A percentile compares a stretch with the other conserved stretches of the same genome.
Evolutionary conservation across 1,140 invertebrate genomes (phyloP).

Genomic region (Euura saliciscinereae): DNA sequence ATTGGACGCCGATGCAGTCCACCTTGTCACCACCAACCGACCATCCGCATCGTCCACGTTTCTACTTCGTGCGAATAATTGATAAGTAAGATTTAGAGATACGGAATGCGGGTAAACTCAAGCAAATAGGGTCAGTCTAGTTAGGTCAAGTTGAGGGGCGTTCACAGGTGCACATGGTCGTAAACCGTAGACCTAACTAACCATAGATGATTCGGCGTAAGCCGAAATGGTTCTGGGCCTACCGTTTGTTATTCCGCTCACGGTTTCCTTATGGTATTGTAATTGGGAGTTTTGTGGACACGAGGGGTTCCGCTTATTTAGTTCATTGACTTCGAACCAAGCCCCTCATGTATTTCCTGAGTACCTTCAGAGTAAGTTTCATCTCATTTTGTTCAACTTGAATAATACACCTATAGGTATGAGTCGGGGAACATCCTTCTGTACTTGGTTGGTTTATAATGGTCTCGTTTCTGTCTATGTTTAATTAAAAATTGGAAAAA

Average conservation of each 20-base stretch:
- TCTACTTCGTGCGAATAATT: too few relatives aligned
- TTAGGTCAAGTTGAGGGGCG: background rate
- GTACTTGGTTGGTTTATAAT: too few relatives aligned
- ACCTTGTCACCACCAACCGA: background rate
- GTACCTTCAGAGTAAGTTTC: background rate
- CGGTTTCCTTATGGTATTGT: constrained; percentile 5
- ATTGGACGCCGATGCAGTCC: background rate
- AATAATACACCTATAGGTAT: too few relatives aligned
- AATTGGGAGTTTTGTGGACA: constrained; percentile 1
- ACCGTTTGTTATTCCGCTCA: background rate
- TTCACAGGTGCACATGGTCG: background rate
- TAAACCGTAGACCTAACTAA: background rate
- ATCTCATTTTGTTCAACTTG: background rate
- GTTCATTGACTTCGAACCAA: constrained; percentile 1
- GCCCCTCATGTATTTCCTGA: background rate
- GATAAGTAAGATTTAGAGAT: too few relatives aligned
- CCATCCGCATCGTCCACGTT: too few relatives aligned
- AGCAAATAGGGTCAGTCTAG: background rate
- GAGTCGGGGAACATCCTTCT: too few relatives aligned
- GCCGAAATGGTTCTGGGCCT: background rate
- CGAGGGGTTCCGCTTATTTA: background rate
- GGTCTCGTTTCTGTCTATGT: too few relatives aligned
- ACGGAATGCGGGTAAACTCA: background rate
- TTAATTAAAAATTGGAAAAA: too few relatives aligned
- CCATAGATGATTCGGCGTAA: background rate